Evolutionary conservation across 2,113 vertebrate species (phyloP).

Genomic region (Leucopternis melanops): DNA sequence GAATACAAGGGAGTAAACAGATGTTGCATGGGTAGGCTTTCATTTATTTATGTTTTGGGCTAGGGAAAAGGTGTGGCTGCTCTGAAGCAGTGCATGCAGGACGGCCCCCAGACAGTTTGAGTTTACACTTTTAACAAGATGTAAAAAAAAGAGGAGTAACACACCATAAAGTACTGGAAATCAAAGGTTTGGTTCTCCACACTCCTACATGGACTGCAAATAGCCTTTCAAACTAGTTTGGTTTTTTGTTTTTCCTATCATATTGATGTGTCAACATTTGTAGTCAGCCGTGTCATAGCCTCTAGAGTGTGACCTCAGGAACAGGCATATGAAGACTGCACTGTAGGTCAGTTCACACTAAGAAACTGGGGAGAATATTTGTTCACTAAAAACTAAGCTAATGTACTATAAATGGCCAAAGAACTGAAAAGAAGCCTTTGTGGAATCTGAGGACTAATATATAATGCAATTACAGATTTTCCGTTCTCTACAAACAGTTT

Average conservation of each 20-base stretch:
- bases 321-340: background rate
- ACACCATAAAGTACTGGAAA: background rate
- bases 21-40: background rate
- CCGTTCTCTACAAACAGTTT: background rate
- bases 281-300: background rate
- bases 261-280: background rate
- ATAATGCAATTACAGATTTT: background rate
- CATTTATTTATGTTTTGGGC: background rate
- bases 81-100: background rate
- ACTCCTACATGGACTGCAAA: background rate
- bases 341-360: background rate
- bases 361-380: background rate
- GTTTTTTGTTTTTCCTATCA: fast-evolving
- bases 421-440: background rate
- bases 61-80: background rate
- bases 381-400: background rate
- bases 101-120: background rate
- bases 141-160: background rate
- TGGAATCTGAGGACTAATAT: background rate
- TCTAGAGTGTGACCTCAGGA: background rate
- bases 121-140: background rate
- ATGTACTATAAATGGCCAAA: background rate
- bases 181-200: background rate
- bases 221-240: background rate
- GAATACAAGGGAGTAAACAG: background rate